Evolutionary conservation across 2,888 invertebrate species (phyloP).

Genomic region (Drosophila anomelani): DNA sequence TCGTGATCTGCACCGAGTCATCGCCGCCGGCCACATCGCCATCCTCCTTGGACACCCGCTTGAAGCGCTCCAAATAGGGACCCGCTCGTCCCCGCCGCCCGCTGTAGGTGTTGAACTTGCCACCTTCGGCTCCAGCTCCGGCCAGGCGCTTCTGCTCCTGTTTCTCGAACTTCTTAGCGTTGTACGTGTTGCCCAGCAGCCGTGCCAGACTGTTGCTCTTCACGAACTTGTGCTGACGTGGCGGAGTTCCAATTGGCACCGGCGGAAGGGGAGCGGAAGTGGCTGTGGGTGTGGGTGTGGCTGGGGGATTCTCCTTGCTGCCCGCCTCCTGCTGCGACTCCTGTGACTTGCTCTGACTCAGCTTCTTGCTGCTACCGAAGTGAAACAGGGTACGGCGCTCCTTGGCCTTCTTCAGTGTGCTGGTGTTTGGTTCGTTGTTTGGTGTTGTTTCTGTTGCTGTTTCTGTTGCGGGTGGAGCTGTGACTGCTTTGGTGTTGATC

Average conservation of each 20-base stretch:
- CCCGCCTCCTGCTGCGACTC: constrained; percentile 6
- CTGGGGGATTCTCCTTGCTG: constrained; percentile 24
- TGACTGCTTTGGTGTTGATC: constrained; percentile 63
- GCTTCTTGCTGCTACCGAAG: constrained; percentile 64
- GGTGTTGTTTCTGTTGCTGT: constrained; percentile 35
- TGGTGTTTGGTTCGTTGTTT: constrained; percentile 50
- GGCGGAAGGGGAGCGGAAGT: constrained; percentile 47
- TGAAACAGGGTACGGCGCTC: constrained; percentile 65
- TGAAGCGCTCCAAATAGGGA: constrained; percentile 82
- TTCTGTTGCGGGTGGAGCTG: constrained; percentile 42
- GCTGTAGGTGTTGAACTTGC: constrained; percentile 82
- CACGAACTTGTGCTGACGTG: constrained; percentile 81
- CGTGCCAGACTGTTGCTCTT: constrained; percentile 84
- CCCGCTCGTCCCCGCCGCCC: constrained; percentile 72
- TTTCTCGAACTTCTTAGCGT: constrained; percentile 83
- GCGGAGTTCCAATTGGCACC: constrained; percentile 75
- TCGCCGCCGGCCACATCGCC: constrained; percentile 66
- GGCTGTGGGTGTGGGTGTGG: constrained; percentile 34
- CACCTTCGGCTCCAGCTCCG: constrained; percentile 52
- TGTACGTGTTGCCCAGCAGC: constrained; percentile 84
- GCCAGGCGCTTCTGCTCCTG: constrained; percentile 75
- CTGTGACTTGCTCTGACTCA: constrained; percentile 44
- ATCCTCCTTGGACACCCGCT: constrained; percentile 83
- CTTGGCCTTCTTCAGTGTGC: constrained; percentile 64
- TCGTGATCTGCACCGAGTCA: constrained; percentile 61